Conservation (phyloP, 1,140 invertebrate species). For the Drosophila pandora region DNA sequence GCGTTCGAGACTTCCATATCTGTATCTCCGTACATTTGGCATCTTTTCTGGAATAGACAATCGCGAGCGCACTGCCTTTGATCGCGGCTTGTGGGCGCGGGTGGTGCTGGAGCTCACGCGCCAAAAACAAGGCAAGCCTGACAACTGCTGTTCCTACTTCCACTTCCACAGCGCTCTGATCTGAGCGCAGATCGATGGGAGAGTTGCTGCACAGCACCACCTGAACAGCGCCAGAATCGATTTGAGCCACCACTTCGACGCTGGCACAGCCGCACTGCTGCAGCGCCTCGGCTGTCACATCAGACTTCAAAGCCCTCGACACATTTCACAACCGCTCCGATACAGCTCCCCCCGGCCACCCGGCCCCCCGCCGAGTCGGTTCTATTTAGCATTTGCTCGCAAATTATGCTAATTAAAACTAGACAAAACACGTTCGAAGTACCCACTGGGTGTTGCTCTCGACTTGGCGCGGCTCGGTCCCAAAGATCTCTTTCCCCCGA, state of each 20-base stretch:
- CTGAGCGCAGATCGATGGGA: no score
- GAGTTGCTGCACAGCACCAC: neutral
- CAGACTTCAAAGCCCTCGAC: conserved; percentile 62
- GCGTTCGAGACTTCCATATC: conserved; percentile 42
- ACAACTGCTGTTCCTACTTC: neutral
- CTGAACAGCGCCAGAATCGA: no score
- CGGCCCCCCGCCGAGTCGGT: no score
- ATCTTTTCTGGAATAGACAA: conserved; percentile 40
- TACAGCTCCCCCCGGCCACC: neutral
- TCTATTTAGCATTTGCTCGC: conserved; percentile 75
- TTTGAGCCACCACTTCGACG: conserved; percentile 63
- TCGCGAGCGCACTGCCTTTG: conserved; percentile 56
- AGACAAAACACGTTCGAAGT: conserved; percentile 76
- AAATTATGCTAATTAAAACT: conserved; percentile 80
- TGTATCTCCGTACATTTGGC: conserved; percentile 42
- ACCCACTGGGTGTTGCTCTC: conserved; percentile 15
- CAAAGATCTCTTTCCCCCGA: conserved; percentile 47
- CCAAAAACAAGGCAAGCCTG: conserved; percentile 23
- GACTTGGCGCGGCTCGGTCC: conserved; percentile 22
- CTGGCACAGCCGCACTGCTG: conserved; percentile 10
- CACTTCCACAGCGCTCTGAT: conserved; percentile 18
- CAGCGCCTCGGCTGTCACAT: conserved; percentile 66
- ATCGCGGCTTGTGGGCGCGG: conserved; percentile 53
- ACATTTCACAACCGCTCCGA: conserved; percentile 69
- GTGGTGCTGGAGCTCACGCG: conserved; percentile 47